Percentiles rank a stretch among this genome's conserved stretches.
These are phyloP conservation scores for Lindbergichthys nudifrons DNA, from an alignment of 2,797 vertebrate species.

Conservation along the genomic window DNA sequence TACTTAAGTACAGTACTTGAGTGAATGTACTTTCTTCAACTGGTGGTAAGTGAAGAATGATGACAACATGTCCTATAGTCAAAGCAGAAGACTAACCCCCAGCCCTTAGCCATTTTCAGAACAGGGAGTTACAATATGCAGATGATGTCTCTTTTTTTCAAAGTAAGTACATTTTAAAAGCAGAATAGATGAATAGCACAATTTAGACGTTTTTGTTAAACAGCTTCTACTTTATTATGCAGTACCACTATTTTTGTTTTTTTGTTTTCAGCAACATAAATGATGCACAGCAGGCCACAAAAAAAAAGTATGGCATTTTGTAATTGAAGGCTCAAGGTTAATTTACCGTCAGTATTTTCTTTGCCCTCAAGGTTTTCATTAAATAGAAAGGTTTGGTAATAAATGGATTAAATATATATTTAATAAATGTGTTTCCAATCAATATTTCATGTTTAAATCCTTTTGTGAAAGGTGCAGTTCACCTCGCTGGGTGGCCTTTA, in stretches of 20 bases:
- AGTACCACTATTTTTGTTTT: not conserved
- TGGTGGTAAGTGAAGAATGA: not conserved
- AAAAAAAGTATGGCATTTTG: not conserved
- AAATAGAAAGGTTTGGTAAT: not conserved
- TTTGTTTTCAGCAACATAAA: not conserved
- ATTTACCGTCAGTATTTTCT: not conserved
- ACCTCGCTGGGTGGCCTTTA: not conserved
- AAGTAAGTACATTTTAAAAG: not conserved
- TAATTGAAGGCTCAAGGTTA: not conserved
- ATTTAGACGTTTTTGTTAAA: not conserved
- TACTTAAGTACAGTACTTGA: too few relatives aligned
- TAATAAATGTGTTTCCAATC: not conserved
- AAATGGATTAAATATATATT: too few relatives aligned
- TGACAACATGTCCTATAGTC: not conserved
- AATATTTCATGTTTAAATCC: not conserved
- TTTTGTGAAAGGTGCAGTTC: not conserved
- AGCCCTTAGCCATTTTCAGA: too few relatives aligned
- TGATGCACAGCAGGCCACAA: not conserved
- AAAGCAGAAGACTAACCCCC: not conserved
- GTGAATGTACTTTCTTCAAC: too few relatives aligned
- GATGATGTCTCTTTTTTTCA: not conserved
- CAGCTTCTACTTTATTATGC: not conserved
- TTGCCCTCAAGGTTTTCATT: not conserved
- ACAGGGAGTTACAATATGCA: conserved; percentile 3
- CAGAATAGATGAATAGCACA: not conserved